Base-by-base conservation (phyloP, 1,140 invertebrate genomes). In the Adoxophyes honmai region DNA sequence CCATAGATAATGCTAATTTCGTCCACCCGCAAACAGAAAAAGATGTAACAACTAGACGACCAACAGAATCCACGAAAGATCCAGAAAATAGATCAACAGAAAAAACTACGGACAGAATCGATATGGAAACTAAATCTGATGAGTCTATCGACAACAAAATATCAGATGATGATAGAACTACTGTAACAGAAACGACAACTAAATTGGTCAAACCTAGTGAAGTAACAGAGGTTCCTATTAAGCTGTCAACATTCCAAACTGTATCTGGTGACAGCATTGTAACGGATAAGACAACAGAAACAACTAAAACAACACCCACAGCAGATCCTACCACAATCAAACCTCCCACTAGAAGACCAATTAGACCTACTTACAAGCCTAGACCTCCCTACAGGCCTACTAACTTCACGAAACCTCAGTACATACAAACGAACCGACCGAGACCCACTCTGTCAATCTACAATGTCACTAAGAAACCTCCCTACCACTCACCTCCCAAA, bases 241-340 rank as follows among this genome's bases (percentile, higher is more conserved):
- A 90, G 74, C 28, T 91, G 37, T 89, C 89, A 8, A 91, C 91
- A 44, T 91, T 90, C 78, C 89, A 90, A 75, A 81, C 85, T 10
- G 83, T 91, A 5, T 85, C 90, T 60, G 75, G 75, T 11, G 78
- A 75, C 34, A 37, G 28, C 76, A 70, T 60, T 37, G 42, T 62
- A 6, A 73, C 80, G 4, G 78, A 79, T 1, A 81, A 76, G 60
- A 54, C 63, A 11, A 66, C 61, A 14, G 56, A 67, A 55, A 18
- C 57, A 52, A 35, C 60, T 11, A 56, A 21, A 34, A 56, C 65
- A 48, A 62, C 57, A 39, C 34, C 64, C 42, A 58, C 55, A 2
- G 68, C 59, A 13, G 68, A 67, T 52, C 57, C 59, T 7, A 73
- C 69, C 39, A 64, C 77, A 35, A 76, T 52, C 53, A 88, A 75